Conservation (phyloP, 2,113 vertebrate species). For the Nothobranchius kuhntae region DNA sequence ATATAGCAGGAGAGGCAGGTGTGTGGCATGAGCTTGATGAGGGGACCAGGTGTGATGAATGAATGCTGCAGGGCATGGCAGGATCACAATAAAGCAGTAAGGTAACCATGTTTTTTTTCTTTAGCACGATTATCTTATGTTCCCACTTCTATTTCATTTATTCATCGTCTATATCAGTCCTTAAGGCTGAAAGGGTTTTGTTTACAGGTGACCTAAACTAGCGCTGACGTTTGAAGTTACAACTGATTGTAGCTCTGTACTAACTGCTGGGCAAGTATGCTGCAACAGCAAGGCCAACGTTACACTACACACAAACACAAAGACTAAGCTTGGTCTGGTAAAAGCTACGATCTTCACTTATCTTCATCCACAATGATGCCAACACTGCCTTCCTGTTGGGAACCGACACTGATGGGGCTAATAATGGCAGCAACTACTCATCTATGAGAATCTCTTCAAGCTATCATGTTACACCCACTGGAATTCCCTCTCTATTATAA, state of each 20-base stretch:
- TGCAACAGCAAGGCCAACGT: not conserved
- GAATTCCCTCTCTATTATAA: constrained; percentile 39
- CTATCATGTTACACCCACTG: constrained; percentile 43
- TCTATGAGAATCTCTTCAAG: constrained; percentile 38
- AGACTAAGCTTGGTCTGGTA: not conserved
- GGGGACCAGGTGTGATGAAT: too few relatives aligned
- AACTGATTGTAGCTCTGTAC: constrained; percentile 11
- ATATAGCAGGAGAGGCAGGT: too few relatives aligned
- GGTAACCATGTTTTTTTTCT: not conserved
- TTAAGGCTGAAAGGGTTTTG: not conserved
- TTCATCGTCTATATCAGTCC: not conserved
- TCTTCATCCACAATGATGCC: not conserved
- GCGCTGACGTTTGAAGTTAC: constrained; percentile 3
- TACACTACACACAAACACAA: not conserved
- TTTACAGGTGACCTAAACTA: not conserved
- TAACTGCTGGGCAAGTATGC: constrained; percentile 11
- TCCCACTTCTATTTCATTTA: too few relatives aligned
- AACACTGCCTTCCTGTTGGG: constrained; percentile 41
- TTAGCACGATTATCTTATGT: too few relatives aligned
- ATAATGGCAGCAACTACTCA: constrained; percentile 35
- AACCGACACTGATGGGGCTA: constrained; percentile 33
- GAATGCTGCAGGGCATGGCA: too few relatives aligned
- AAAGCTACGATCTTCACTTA: not conserved
- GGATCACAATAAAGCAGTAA: not conserved
- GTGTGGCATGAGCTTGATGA: too few relatives aligned